Percentiles rank a stretch among this genome's conserved stretches.
Conservation (phyloP, 2,797 vertebrate genomes). For the Molossus alvarezi region DNA sequence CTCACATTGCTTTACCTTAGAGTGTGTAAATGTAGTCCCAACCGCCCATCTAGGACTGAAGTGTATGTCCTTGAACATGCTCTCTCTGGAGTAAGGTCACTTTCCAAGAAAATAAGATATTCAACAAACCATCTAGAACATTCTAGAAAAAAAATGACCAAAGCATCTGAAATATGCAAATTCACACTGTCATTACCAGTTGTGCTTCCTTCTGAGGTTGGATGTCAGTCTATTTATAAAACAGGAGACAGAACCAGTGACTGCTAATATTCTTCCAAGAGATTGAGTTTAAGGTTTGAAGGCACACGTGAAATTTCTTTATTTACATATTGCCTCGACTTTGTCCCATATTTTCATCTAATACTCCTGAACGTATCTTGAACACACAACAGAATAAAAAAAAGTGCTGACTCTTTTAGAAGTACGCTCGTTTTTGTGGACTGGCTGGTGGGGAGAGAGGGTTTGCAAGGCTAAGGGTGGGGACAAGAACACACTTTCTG, state of each 20-base stretch:
- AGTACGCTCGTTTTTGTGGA: not conserved
- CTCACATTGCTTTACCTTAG: not conserved
- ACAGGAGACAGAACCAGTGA: not conserved
- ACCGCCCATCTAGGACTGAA: not conserved
- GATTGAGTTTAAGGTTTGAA: not conserved
- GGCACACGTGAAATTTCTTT: not conserved
- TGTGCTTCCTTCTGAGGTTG: not conserved
- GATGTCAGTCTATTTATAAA: not conserved
- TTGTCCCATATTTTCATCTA: not conserved
- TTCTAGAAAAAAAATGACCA: not conserved
- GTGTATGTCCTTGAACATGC: not conserved
- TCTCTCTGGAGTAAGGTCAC: not conserved
- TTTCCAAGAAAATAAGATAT: conserved; percentile 35
- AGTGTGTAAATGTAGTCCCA: not conserved
- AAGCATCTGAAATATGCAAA: not conserved
- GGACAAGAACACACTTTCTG: not conserved
- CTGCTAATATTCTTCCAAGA: not conserved
- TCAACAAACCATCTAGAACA: not conserved
- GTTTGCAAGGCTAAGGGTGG: not conserved
- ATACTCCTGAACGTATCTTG: not conserved
- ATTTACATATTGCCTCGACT: not conserved
- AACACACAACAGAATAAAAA: not conserved
- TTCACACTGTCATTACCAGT: not conserved
- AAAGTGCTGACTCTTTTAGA: not conserved
- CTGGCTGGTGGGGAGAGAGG: not conserved